These are phyloP conservation scores for Mycetomoellerius zeteki DNA, from an alignment of 1,140 invertebrate species.

Conservation along the genomic window DNA sequence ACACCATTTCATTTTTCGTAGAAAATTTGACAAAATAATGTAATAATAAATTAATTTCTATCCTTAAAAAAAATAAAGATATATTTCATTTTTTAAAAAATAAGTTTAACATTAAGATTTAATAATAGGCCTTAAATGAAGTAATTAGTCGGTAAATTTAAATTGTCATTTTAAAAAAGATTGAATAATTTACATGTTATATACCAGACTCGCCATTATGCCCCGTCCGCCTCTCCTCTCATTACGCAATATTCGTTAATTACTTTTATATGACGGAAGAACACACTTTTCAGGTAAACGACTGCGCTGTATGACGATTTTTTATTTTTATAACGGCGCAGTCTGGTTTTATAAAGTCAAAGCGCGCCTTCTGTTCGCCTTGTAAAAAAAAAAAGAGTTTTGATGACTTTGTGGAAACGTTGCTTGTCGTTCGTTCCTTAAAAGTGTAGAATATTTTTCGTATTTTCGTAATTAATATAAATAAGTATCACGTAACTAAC, in stretches of 20 bases:
- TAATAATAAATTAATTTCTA: slow-evolving; percentile 3
- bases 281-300: slow-evolving; percentile 37
- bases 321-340: slow-evolving; percentile 32
- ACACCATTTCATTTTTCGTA: background rate
- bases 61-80: background rate
- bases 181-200: slow-evolving; percentile 23
- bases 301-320: background rate
- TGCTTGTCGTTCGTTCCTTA: background rate
- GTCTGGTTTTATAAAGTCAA: slow-evolving; percentile 37
- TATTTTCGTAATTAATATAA: slow-evolving; percentile 2
- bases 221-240: slow-evolving; percentile 1
- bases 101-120: background rate
- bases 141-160: slow-evolving; percentile 11
- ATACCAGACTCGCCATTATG: background rate
- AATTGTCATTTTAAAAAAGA: background rate
- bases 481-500: background rate
- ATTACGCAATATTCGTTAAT: slow-evolving; percentile 70
- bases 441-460: background rate
- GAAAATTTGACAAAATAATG: background rate
- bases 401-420: slow-evolving; percentile 43
- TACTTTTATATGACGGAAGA: slow-evolving; percentile 42
- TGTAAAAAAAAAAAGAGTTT: slow-evolving; percentile 39
- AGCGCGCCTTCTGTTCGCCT: slow-evolving; percentile 35
- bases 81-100: background rate
- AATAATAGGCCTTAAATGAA: slow-evolving; percentile 10